Evolutionary conservation across 2,888 invertebrate genomes (phyloP).

Genomic region (Drosophila bunnanda): DNA sequence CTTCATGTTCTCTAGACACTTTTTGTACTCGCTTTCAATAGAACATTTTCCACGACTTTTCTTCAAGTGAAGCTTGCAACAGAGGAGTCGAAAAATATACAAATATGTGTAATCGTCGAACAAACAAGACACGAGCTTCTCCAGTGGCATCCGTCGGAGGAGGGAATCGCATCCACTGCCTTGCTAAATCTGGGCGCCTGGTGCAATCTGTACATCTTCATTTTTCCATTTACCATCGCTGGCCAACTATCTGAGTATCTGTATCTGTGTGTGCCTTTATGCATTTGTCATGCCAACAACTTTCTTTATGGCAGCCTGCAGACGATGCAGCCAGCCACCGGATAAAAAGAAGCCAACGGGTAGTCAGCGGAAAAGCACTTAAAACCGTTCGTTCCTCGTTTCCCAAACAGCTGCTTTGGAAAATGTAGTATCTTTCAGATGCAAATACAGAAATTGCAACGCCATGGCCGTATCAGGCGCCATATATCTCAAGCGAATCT

Average conservation of each 20-base stretch:
- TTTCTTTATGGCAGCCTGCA: constrained; percentile 43
- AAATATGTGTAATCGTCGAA: constrained; percentile 50
- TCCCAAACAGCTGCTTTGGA: constrained; percentile 34
- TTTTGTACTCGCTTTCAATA: background rate
- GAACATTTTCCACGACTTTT: background rate
- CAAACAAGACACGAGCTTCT: constrained; percentile 39
- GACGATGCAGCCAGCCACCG: constrained; percentile 29
- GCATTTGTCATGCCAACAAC: constrained; percentile 50
- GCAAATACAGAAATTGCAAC: constrained; percentile 36
- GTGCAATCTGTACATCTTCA: constrained; percentile 81
- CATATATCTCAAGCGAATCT: constrained; percentile 29
- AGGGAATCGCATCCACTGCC: constrained; percentile 23
- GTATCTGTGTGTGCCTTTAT: constrained; percentile 8
- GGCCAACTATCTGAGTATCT: constrained; percentile 37
- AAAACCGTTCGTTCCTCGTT: constrained; percentile 20
- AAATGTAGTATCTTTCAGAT: constrained; percentile 44
- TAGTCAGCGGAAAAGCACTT: constrained; percentile 36
- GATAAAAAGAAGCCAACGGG: constrained; percentile 20
- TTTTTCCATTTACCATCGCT: constrained; percentile 69
- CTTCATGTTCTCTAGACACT: constrained; percentile 7
- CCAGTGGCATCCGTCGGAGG: constrained; percentile 52
- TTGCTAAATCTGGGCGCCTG: constrained; percentile 72
- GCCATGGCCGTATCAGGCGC: constrained; percentile 28
- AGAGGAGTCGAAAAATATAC: constrained; percentile 40
- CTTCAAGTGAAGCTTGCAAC: constrained; percentile 16